Base-by-base conservation (phyloP, 1,140 invertebrate genomes). In the Drosophila lini region DNA sequence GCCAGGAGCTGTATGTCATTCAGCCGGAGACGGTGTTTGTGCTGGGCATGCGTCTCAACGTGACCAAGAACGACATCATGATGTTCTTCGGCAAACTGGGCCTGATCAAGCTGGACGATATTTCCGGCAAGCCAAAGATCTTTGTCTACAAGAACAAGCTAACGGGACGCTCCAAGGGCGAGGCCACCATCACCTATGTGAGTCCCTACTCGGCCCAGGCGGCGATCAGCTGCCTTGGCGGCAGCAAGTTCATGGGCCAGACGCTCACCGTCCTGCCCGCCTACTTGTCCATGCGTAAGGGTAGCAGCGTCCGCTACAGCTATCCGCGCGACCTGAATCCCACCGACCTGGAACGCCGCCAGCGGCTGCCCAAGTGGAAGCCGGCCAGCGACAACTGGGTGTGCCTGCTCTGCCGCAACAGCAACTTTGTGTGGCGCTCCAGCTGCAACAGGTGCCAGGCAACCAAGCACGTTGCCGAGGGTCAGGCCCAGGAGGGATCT, bases 121-220 rank as follows among this genome's bases (percentile, higher is more conserved):
- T 36, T 3, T 67, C 59, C 11, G 52, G 59, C 34, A 89, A 76
- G 47, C 85, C 84, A 1, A 84, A 70, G 57, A 89, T 89, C 15
- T 89, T 90, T 36, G 84, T 89, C 13, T 89, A 89, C 45, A 89
- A 89, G n/a, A 84, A 89, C 25, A 89, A 76, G 63, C 32, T 67
- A n/a, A 84, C 84, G 1, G 74, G 78, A 5, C 69, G 70, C 5
- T 89, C 85, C 1, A 90, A 78, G 45, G 84, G 84, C 9, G 70
- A 90, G 50, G 85, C 85, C 13, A 89, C 84, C 28, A 78, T 89
- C 3, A 89, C 81, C 28, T 89, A 81, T 25, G 63, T 59, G 0
- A 73, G 40, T n/a, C 65, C 81, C 3, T 73, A 69, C 41, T 60
- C 78, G 8, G 81, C 84, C 6, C 80, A 90, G 28, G 65, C 59